Conservation (phyloP, 2,797 vertebrate genomes). For the Siniperca scherzeri region DNA sequence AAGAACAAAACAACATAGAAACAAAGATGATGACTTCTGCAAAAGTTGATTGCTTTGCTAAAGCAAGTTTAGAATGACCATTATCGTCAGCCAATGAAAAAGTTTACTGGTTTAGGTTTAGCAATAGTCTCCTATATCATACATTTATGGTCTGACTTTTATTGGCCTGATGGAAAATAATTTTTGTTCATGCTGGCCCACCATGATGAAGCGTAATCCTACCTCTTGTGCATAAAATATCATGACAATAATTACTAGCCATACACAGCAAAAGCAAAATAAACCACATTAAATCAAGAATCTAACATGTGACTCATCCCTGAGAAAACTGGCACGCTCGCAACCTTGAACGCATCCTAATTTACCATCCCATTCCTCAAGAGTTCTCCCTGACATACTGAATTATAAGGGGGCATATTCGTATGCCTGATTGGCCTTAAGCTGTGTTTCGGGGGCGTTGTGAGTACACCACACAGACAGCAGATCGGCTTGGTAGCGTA, state of each 20-base stretch:
- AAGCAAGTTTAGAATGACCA: background rate
- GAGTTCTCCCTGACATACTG: constrained; percentile 86
- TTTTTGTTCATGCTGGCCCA: background rate
- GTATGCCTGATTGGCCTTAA: constrained; percentile 83
- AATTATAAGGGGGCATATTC: constrained; percentile 85
- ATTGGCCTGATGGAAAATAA: background rate
- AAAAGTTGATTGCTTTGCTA: background rate
- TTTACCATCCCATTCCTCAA: constrained; percentile 85
- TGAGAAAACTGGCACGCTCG: constrained; percentile 81
- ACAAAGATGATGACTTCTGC: background rate
- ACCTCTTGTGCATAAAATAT: constrained; percentile 46
- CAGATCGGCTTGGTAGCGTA: constrained; percentile 78
- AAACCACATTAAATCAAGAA: constrained; percentile 75
- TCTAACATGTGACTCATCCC: constrained; percentile 80
- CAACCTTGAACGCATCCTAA: constrained; percentile 84
- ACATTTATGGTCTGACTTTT: background rate
- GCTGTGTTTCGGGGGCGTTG: constrained; percentile 83
- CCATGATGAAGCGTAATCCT: background rate
- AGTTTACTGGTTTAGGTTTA: background rate
- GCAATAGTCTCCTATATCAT: background rate
- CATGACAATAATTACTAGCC: constrained; percentile 66
- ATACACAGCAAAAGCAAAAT: constrained; percentile 66
- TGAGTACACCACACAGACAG: constrained; percentile 82
- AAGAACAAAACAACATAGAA: constrained; percentile 1
- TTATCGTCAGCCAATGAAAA: background rate